Base-by-base conservation (phyloP, 2,113 vertebrate species). In the Protobothrops flavoviridis region DNA sequence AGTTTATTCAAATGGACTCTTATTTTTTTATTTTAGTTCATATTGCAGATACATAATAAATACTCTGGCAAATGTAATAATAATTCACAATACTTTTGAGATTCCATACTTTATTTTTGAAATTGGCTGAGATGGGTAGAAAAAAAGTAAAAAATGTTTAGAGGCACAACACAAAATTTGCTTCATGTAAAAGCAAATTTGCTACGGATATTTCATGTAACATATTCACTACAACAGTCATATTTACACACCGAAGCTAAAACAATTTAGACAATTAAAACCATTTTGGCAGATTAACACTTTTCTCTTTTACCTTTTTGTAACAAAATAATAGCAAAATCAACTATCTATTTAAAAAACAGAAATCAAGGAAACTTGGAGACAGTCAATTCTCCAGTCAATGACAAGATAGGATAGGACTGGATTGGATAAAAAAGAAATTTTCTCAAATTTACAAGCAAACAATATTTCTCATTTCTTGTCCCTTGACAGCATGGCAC, bases 11-110 rank as follows among this genome's bases (percentile, higher is more conserved):
- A 74, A 74, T 39, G 15, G 69, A 74, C n/a, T 74, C n/a, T 74
- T 26, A 2, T 39, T 74, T 53, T 57, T 39, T 52, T 94, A 93
- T 88, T 90, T 90, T 0, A 93, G 74, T 89, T 61, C 91, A 8
- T 39, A 15, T 86, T 74, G 23, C 89, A 56, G 87, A 95, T 7
- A 90, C 74, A 91, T 92, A 92, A 95, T 52, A 91, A 94, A 93
- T 69, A 20, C 17, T 91, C 92, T 74, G 93, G 92, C 89, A 95
- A 96, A 69, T 74, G 89, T 96, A 96, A 96, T 29, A 93, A 92
- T 88, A 2, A 33, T 55, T 89, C 61, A 17, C 90, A 33, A 4
- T 88, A 11, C 26, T 64, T 64, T 93, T 95, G 45, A 89, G 50
- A 91, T 89, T 90, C 5, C 94, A 10, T 59, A 87, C 95, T 92